A percentile compares a stretch with the other conserved stretches of the same genome.
These are phyloP conservation scores for Urocitellus parryii DNA, from an alignment of 2,113 vertebrate species.

Conservation along the genomic window DNA sequence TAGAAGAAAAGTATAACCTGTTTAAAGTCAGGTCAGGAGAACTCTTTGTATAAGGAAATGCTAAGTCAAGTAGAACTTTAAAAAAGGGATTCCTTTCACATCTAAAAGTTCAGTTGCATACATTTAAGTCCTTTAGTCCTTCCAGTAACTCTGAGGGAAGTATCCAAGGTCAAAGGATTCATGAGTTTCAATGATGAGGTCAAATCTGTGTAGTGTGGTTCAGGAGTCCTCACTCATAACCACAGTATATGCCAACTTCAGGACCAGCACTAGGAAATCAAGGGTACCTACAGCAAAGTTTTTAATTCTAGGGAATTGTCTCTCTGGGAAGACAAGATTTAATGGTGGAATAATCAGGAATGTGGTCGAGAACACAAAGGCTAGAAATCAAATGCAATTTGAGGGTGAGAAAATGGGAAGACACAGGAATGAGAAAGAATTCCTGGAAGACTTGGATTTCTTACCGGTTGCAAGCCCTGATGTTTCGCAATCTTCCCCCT, in stretches of 20 bases:
- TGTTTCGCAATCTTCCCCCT: background rate
- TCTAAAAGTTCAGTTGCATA: background rate
- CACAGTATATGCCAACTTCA: background rate
- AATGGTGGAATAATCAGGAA: background rate
- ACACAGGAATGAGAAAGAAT: background rate
- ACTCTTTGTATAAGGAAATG: background rate
- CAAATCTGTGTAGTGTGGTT: background rate
- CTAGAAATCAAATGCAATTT: background rate
- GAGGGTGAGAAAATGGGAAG: background rate
- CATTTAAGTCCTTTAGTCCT: background rate
- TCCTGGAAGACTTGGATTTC: background rate
- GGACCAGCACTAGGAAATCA: background rate
- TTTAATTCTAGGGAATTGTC: background rate
- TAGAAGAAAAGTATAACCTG: background rate
- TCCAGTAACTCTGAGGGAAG: background rate
- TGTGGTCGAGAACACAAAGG: background rate
- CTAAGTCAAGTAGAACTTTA: background rate
- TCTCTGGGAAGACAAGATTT: background rate
- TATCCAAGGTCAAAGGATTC: background rate
- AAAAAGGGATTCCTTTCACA: background rate
- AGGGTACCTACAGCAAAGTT: background rate
- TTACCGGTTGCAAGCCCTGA: background rate
- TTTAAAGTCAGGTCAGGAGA: background rate
- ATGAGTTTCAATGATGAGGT: background rate
- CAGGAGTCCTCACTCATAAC: background rate